A percentile compares a stretch with the other conserved stretches of the same genome.
Conservation (phyloP, 2,113 vertebrate species). For the Recurvirostra avosetta region DNA sequence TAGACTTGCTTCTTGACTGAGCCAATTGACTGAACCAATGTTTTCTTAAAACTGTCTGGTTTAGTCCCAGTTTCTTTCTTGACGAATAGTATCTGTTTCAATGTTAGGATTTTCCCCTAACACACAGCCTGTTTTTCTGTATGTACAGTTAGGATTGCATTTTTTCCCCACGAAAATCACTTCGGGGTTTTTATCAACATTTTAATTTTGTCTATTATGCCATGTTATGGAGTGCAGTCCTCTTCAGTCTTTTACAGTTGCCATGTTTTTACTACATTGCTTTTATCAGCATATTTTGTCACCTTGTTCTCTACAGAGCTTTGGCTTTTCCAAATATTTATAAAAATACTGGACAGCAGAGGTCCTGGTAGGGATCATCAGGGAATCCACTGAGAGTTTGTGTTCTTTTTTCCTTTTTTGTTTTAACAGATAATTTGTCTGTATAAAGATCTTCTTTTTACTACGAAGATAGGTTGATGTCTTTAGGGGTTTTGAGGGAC, state of each 20-base stretch:
- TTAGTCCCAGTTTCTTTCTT: neutral
- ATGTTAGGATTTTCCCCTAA: neutral
- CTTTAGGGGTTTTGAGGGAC: neutral
- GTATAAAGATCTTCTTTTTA: neutral
- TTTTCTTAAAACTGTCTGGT: neutral
- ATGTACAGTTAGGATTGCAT: neutral
- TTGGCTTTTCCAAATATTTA: neutral
- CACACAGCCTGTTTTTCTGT: neutral
- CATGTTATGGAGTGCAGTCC: neutral
- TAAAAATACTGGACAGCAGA: neutral
- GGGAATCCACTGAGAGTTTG: neutral
- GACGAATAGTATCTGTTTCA: neutral
- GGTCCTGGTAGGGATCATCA: neutral
- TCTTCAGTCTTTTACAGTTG: neutral
- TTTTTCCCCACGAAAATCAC: neutral
- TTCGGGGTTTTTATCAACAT: neutral
- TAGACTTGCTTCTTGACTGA: neutral
- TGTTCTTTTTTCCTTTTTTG: neutral
- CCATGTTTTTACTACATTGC: neutral
- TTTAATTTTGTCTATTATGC: neutral
- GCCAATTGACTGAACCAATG: neutral
- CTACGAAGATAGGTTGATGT: neutral
- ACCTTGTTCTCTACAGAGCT: neutral
- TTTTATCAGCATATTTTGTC: neutral
- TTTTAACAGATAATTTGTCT: neutral